Conservation (phyloP, 2,888 invertebrate species). For the Leptinotarsa juncta region DNA sequence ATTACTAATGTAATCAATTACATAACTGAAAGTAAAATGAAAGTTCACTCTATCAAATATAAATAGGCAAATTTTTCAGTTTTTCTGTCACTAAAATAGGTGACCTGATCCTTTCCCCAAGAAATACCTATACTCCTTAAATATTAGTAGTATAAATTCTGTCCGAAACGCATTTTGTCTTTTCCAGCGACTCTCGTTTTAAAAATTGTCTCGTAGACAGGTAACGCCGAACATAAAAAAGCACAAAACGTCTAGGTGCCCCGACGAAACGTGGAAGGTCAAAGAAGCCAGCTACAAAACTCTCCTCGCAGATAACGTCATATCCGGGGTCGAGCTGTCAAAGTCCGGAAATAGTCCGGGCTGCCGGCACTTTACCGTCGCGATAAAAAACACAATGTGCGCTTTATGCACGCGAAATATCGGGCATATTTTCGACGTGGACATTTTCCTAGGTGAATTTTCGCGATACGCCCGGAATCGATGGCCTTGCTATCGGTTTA, state of each 20-base stretch:
- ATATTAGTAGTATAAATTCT: no score
- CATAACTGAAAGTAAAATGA: no score
- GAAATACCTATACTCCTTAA: no score
- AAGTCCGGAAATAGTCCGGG: conserved; percentile 65
- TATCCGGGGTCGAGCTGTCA: conserved; percentile 66
- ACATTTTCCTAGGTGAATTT: conserved; percentile 30
- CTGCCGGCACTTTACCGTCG: conserved; percentile 59
- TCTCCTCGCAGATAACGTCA: conserved; percentile 60
- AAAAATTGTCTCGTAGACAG: neutral
- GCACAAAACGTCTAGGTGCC: neutral
- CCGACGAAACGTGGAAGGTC: conserved; percentile 8
- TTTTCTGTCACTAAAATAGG: no score
- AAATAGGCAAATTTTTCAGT: no score
- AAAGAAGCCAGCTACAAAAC: conserved; percentile 18
- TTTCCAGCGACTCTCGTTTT: neutral
- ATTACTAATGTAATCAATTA: no score
- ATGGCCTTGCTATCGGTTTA: conserved; percentile 8
- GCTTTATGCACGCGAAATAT: conserved; percentile 23
- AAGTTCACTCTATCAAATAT: no score
- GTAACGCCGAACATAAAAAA: neutral
- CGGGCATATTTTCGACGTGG: conserved; percentile 34
- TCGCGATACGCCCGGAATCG: conserved; percentile 2
- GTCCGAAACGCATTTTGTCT: no score
- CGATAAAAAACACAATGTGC: conserved; percentile 61
- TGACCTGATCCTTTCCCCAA: no score